A percentile compares a stretch with the other conserved stretches of the same genome.
These are phyloP conservation scores for Thomomys bottae DNA, from an alignment of 2,113 vertebrate species.

Conservation along the genomic window DNA sequence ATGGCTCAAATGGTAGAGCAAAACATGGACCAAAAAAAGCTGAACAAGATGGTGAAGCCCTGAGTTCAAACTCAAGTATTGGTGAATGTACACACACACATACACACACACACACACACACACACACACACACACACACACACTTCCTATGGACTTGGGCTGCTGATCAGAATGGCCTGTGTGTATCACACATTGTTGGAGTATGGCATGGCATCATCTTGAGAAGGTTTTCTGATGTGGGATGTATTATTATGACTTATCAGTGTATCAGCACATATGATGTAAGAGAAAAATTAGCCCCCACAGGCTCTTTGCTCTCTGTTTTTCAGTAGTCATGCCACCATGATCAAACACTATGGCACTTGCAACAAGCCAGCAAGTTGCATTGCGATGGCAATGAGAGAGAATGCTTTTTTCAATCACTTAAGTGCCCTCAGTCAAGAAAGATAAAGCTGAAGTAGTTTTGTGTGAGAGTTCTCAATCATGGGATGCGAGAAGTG, in stretches of 20 bases:
- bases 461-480: conserved; percentile 42
- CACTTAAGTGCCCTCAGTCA: conserved; percentile 44
- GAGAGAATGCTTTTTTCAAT: not conserved
- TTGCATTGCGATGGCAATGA: not conserved
- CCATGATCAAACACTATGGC: not conserved
- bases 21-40: too few relatives aligned
- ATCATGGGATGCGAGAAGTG: not conserved
- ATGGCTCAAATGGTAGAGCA: too few relatives aligned
- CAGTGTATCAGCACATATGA: not conserved
- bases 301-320: not conserved
- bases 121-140: too few relatives aligned
- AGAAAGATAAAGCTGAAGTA: conserved; percentile 50
- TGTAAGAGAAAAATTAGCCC: conserved; percentile 37
- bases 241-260: conserved; percentile 6
- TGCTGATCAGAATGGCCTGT: not conserved
- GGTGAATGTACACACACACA: too few relatives aligned
- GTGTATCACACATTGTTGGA: accelerated
- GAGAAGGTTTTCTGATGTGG: not conserved
- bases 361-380: conserved; percentile 11
- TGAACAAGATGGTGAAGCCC: too few relatives aligned
- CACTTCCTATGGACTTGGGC: not conserved
- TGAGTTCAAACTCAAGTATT: too few relatives aligned
- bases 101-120: too few relatives aligned
- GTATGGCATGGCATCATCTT: not conserved
- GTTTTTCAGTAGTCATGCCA: not conserved